A percentile compares a stretch with the other conserved stretches of the same genome.
phyloP scores from a whole-genome alignment of 2,888 invertebrate species.

The Drymonia ruficornis region DNA sequence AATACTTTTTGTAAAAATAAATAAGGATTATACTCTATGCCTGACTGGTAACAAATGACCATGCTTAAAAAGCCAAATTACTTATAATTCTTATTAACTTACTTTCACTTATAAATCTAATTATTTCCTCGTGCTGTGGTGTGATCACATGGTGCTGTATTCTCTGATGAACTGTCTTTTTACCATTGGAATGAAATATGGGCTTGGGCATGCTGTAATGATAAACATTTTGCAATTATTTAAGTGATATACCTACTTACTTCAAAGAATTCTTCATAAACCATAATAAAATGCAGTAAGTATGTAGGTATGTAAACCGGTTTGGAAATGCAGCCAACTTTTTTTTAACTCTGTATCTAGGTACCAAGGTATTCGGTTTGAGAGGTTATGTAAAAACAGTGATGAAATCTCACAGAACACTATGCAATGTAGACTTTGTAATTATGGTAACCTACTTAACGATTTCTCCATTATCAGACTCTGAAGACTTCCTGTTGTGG shows the following conservation, averaged over 20 bases:
- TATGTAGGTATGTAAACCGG: neutral
- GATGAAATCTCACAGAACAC: conserved; percentile 64
- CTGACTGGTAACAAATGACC: no score
- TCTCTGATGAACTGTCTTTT: conserved; percentile 85
- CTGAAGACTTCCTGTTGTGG: conserved; percentile 87
- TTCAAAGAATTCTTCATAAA: neutral
- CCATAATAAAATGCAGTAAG: neutral
- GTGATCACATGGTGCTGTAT: conserved; percentile 85
- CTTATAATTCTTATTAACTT: conserved; percentile 67
- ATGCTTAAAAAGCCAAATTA: neutral
- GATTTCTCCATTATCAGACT: conserved; percentile 87
- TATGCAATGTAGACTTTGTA: conserved; percentile 39
- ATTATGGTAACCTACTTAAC: conserved; percentile 81
- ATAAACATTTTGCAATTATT: conserved; percentile 24
- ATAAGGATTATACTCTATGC: no score
- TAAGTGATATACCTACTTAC: neutral
- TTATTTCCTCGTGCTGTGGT: conserved; percentile 94
- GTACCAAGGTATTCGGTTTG: conserved; percentile 25
- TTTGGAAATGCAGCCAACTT: conserved; percentile 11
- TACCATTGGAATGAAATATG: conserved; percentile 90
- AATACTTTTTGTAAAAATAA: no score
- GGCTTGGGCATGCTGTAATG: conserved; percentile 90
- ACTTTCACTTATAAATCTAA: conserved; percentile 95
- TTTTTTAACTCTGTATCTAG: conserved; percentile 11
- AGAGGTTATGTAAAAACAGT: conserved; percentile 81